phyloP scores from a whole-genome alignment of 2,113 vertebrate species.

The Kryptolebias marmoratus region DNA sequence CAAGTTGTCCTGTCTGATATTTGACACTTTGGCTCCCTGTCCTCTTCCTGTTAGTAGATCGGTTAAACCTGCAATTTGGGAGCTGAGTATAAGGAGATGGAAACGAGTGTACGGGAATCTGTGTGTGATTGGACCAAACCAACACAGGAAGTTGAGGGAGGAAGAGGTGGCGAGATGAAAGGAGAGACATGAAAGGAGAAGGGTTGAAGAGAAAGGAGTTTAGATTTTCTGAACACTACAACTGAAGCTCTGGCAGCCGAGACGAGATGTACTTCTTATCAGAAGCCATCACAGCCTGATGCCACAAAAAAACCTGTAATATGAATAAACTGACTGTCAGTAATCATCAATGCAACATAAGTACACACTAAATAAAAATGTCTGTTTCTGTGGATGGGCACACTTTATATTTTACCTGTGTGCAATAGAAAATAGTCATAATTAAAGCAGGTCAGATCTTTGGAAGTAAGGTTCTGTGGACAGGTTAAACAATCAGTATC shows the following conservation, averaged over 20 bases:
- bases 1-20: slow-evolving; percentile 69
- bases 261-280: slow-evolving; percentile 53
- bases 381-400: background rate
- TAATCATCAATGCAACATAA: background rate
- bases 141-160: slow-evolving; percentile 62
- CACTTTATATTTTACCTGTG: background rate
- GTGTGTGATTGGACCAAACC: slow-evolving; percentile 58
- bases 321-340: slow-evolving; percentile 29
- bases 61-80: slow-evolving; percentile 59
- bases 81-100: slow-evolving; percentile 32
- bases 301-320: slow-evolving; percentile 41
- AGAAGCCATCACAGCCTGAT: slow-evolving; percentile 46
- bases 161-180: slow-evolving; percentile 63
- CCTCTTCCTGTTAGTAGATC: slow-evolving; percentile 64
- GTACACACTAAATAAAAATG: background rate
- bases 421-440: too few relatives aligned
- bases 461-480: too few relatives aligned
- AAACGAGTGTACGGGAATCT: slow-evolving; percentile 41
- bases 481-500: too few relatives aligned
- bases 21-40: slow-evolving; percentile 60
- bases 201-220: slow-evolving; percentile 59
- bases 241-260: slow-evolving; percentile 55
- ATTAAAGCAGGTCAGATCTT: too few relatives aligned
- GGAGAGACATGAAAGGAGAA: slow-evolving; percentile 60
- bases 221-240: slow-evolving; percentile 58